phyloP scores from a whole-genome alignment of 2,113 vertebrate species.

The Mixornis gularis region DNA sequence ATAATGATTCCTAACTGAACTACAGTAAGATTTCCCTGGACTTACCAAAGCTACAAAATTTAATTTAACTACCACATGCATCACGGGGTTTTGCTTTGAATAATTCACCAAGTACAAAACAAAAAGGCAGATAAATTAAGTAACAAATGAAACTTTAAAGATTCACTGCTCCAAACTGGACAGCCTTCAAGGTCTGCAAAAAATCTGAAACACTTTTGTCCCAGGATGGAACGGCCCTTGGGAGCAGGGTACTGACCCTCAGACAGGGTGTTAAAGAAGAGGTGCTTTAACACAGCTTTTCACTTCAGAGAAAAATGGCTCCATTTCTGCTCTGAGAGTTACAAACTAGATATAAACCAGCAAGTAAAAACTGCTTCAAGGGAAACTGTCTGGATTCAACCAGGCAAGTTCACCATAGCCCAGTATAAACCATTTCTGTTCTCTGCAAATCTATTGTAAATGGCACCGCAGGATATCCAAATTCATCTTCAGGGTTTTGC shows the following conservation, averaged over 20 bases:
- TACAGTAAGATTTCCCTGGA: not conserved
- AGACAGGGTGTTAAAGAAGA: not conserved
- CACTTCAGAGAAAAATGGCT: not conserved
- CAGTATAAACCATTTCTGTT: not conserved
- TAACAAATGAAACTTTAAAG: not conserved
- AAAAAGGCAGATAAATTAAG: not conserved
- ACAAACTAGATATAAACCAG: not conserved
- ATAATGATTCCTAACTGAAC: not conserved
- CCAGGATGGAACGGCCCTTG: fast-evolving
- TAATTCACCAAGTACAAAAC: not conserved
- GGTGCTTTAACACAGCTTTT: not conserved
- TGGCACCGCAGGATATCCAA: not conserved
- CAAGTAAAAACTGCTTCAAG: not conserved
- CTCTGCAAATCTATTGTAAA: not conserved
- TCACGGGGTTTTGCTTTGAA: not conserved
- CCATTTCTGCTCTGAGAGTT: not conserved
- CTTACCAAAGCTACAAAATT: not conserved
- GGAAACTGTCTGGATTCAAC: not conserved
- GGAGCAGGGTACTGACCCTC: not conserved
- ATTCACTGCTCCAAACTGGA: not conserved
- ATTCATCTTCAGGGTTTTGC: not conserved
- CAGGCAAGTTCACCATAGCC: not conserved
- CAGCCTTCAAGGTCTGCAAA: not conserved
- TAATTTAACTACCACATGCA: not conserved
- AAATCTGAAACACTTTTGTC: not conserved